Evolutionary conservation across 2,797 vertebrate species (phyloP), one percentile per base, ranked within the genome.

Genomic region (Mionectes olivaceus): DNA sequence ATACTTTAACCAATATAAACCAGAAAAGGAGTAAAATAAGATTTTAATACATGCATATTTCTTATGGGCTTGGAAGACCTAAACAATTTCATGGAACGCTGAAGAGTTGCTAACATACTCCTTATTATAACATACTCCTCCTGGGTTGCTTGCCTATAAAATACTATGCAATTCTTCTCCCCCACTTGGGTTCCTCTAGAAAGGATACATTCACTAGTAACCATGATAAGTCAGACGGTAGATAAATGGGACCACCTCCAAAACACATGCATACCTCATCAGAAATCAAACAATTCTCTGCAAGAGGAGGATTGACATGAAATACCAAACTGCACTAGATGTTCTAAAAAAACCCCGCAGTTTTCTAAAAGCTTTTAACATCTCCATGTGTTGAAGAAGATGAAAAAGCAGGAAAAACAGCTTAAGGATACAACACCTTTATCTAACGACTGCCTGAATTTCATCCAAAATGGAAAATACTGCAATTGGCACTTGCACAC

Each of bases 61-160:
- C 64, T 92, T 80, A 59, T 1, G 7, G 41, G 44, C 41, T 93
- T 85, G 52, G 28, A 90, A 89, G 67, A 91, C 7, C 23, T 44
- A 65, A 87, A 65, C 61, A 53, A 89, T 64, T 89, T 91, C 21
- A 87, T 13, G 24, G 21, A 33, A 87, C 76, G 33, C 37, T 78
- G 46, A 65, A 73, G 24, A 90, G 75, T 41, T 74, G 24, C 18
- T 94, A 87, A 19, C 5, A 30, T 53, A 53, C 35, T 56, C 32
- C 35, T 55, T 89, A 83, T 71, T 41, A 64, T 89, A 74, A 87
- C 16, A 21, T 39, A 61, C 28, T 73, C 27, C 63, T 70, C 59
- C 30, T 28, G 44, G 25, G 18, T 55, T 50, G 9, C 28, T 77
- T 15, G 46, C 37, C 44, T 59, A 22, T 70, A 79, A 79, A 84